Conservation (phyloP, 2,797 vertebrate genomes). For the Rhabdophis nuchalis region DNA sequence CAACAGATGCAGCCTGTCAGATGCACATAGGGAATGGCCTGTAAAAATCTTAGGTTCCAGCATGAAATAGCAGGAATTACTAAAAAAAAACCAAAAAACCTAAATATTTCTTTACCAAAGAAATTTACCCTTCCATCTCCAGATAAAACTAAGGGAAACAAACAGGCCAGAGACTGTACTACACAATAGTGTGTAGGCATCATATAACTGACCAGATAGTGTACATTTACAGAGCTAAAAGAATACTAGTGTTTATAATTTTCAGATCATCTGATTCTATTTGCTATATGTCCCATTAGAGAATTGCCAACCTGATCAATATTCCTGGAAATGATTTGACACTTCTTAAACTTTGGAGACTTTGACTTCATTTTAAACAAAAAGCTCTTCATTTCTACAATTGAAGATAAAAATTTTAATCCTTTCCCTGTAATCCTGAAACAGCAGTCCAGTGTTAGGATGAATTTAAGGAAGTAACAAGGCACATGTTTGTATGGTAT, state of each 20-base stretch:
- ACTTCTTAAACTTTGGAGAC: not conserved
- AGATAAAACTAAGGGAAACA: conserved; percentile 56
- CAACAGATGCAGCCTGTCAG: conserved; percentile 66
- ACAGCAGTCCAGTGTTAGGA: not conserved
- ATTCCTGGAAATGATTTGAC: not conserved
- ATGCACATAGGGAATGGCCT: conserved; percentile 53
- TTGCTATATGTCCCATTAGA: conserved; percentile 27
- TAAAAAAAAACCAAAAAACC: conserved; percentile 43
- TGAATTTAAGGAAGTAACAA: not conserved
- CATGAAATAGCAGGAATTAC: conserved; percentile 50
- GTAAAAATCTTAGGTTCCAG: conserved; percentile 52
- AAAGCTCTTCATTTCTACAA: not conserved
- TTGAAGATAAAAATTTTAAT: not conserved
- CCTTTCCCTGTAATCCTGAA: not conserved
- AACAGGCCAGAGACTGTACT: conserved; percentile 32
- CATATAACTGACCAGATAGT: not conserved
- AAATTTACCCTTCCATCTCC: conserved; percentile 61
- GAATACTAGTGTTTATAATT: conserved; percentile 25
- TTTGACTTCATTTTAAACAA: not conserved
- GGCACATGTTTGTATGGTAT: not conserved
- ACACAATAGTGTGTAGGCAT: conserved; percentile 13
- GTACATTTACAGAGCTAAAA: not conserved
- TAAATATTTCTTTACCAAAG: conserved; percentile 47
- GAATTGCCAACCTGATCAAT: conserved; percentile 45
- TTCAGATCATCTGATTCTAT: conserved; percentile 45